A percentile compares a stretch with the other conserved stretches of the same genome.
Evolutionary conservation across 2,797 vertebrate species (phyloP).

Genomic region (Ceryle rudis): DNA sequence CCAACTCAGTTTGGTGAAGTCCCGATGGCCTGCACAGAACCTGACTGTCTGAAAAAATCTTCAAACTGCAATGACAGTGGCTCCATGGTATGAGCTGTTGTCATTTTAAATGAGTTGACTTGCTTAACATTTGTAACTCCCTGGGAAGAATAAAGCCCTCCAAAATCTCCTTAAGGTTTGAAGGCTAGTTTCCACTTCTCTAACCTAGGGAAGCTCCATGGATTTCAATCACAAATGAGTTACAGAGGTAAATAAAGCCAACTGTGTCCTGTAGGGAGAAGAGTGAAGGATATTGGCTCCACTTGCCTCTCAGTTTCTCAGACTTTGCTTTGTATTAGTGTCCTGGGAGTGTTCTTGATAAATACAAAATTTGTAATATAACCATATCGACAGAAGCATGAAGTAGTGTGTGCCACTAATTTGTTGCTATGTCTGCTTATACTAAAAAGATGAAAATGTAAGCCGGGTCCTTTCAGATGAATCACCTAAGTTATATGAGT

Average conservation of each 20-base stretch:
- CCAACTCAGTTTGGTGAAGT: neutral
- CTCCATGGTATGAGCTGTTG: neutral
- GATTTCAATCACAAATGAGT: neutral
- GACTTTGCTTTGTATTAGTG: neutral
- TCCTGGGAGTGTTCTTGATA: neutral
- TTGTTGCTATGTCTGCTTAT: neutral
- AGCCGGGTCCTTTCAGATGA: neutral
- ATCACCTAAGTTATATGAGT: accelerated
- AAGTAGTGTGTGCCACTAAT: neutral
- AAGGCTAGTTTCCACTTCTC: neutral
- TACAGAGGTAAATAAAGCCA: neutral
- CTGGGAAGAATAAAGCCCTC: neutral
- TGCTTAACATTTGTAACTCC: neutral
- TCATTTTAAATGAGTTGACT: neutral
- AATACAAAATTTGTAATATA: neutral
- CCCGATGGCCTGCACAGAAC: neutral
- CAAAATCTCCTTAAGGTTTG: neutral
- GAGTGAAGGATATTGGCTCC: neutral
- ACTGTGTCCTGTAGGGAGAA: neutral
- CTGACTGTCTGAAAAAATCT: neutral
- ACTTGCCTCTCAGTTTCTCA: neutral
- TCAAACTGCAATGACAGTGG: neutral
- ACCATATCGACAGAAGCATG: neutral
- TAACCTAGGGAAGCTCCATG: neutral
- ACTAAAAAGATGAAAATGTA: neutral